A percentile compares a stretch with the other conserved stretches of the same genome.
phyloP scores from a whole-genome alignment of 37 sponge, comb jelly and placozoan species.

The Bolinopsis microptera region DNA sequence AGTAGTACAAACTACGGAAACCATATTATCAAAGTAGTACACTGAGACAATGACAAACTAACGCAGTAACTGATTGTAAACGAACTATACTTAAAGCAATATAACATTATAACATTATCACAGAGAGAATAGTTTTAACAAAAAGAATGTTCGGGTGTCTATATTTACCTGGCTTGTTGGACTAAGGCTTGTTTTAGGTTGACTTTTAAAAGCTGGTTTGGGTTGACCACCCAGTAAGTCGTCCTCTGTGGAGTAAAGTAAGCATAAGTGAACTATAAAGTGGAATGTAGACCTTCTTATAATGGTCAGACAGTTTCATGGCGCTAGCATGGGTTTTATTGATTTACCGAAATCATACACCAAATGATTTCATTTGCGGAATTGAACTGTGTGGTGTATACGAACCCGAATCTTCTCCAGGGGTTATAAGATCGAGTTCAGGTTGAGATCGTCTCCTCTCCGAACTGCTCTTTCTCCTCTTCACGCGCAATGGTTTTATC shows the following conservation, averaged over 20 bases:
- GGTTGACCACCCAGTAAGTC: neutral
- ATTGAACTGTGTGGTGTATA: neutral
- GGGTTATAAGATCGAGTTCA: slow-evolving; percentile 5
- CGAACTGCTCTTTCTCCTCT: slow-evolving; percentile 48
- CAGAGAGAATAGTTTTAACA: too few relatives aligned
- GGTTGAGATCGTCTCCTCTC: slow-evolving; percentile 65
- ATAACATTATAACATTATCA: too few relatives aligned
- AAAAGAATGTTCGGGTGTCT: too few relatives aligned
- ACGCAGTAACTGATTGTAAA: too few relatives aligned
- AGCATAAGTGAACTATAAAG: neutral
- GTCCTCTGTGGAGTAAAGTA: neutral
- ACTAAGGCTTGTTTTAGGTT: neutral
- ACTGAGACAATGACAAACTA: too few relatives aligned
- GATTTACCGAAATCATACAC: neutral
- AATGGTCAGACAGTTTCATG: neutral
- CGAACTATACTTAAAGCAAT: too few relatives aligned
- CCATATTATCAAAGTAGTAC: too few relatives aligned
- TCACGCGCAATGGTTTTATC: neutral
- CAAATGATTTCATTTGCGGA: neutral
- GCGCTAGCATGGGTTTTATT: neutral
- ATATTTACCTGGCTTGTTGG: too few relatives aligned
- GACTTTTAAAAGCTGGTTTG: neutral
- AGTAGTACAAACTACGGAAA: too few relatives aligned
- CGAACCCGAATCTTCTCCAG: neutral
- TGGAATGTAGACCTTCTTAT: neutral